Base-by-base conservation (phyloP, 1,140 invertebrate species). In the Ceratosolen solmsi region DNA sequence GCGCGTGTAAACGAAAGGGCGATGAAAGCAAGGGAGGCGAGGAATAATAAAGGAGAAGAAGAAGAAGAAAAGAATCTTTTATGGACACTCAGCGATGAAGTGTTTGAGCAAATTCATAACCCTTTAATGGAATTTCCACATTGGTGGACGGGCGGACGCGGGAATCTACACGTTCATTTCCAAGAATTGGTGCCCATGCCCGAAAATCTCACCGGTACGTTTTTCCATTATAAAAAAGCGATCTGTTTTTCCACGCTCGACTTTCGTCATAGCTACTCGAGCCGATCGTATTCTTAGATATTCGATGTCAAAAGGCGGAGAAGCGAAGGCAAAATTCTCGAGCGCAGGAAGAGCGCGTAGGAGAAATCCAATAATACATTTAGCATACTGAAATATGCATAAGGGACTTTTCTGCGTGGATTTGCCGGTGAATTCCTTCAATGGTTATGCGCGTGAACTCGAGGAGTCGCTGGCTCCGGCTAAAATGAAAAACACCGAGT, bases 101-200 rank as follows among this genome's bases (percentile, higher is more conserved):
- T n/a, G 60, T 22, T 27, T 17, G 60, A n/a, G 13, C 60, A 20
- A 38, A n/a, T 38, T 15, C 33, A 22, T 68, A 36, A 38, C 73
- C 36, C 54, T 27, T 25, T 30, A 38, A 56, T 74, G 72, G 51
- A 15, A 74, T 74, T 68, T 58, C 22, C 56, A 51, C 51, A 74
- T 30, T 51, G n/a, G 25, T 33, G 58, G 63, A 4, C 22, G 63
- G 1, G 17, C 36, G 3, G 33, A 5, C 33, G 63, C 63, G 63
- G n/a, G 38, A 68, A 68, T 20, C 27, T 38, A 11, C 63, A 2
- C 33, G 38, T 11, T 68, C 63, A 68, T 38, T 38, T 68, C 33
- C 63, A 9, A 22, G 36, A 38, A 68, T 22, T 38, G 27, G 5
- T 8, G 2, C 63, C 17, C 15, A 22, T n/a, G 5, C 41, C 41